These are phyloP conservation scores for Cuculus canorus DNA, from an alignment of 2,797 vertebrate species.

Conservation along the genomic window DNA sequence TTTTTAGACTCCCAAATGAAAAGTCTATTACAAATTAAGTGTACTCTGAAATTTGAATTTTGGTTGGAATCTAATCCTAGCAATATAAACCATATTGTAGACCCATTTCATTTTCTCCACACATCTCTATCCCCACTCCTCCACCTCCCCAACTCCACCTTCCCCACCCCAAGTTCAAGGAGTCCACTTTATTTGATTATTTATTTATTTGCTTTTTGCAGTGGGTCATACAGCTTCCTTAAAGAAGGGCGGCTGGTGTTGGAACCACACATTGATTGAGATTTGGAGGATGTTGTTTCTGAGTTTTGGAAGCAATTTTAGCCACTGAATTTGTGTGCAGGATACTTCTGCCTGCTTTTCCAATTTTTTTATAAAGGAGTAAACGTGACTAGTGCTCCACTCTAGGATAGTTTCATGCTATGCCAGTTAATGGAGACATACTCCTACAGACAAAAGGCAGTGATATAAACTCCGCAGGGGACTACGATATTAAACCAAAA, in stretches of 20 bases:
- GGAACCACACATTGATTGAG: not conserved
- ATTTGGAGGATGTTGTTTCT: not conserved
- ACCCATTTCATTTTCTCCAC: not conserved
- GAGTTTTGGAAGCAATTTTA: not conserved
- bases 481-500: not conserved
- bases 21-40: not conserved
- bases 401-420: not conserved
- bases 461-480: not conserved
- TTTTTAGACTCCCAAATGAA: not conserved
- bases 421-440: not conserved
- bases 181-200: not conserved
- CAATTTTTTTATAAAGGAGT: not conserved
- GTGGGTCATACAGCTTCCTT: not conserved
- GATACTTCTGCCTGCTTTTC: not conserved
- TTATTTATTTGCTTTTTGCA: not conserved
- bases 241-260: not conserved
- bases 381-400: not conserved
- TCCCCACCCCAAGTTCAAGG: rapidly evolving
- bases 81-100: not conserved
- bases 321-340: not conserved
- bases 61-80: not conserved
- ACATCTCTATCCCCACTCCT: too few species aligned
- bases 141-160: not conserved
- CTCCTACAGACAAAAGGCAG: not conserved
- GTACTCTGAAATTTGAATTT: not conserved